Base-by-base conservation (phyloP, 92 coral and sea anemone species). In the Phenganax stokvisi region DNA sequence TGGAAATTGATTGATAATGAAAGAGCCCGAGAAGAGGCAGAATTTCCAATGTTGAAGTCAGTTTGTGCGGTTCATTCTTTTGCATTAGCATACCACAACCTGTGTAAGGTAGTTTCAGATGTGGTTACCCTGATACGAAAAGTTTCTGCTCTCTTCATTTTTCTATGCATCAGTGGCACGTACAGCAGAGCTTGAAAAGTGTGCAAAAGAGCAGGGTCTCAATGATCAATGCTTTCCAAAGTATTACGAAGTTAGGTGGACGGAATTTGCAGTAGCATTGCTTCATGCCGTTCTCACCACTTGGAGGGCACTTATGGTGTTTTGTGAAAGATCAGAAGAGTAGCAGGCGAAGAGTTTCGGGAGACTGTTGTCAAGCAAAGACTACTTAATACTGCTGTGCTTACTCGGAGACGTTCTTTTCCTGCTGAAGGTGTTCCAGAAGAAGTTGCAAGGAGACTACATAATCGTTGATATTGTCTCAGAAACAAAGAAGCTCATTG, bases 1-100 rank as follows among this genome's bases (percentile, higher is more conserved):
- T 60, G 74, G 74, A 69, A 69, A 69, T 69, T 69, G 74, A 69
- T 72, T 72, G 76, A 54, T 53, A 62, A 74, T 53, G 62, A 74
- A 74, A 74, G 79, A 54, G 60, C 61, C 28, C 56, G 54, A 72
- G 55, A 47, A 30, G 76, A 72, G 11, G 76, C 25, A 3, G 29
- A 6, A 12, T 74, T 74, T 20, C 79, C 59, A 53, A 53, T 74
- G 62, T 54, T 74, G 52, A 74, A 74, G 53, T 74, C 79, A 16
- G 79, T 74, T 51, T 74, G 79, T 74, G 79, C 79, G 10, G 79
- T 74, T 53, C 79, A 74, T 44, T 74, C 79, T 53, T 53, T 62
- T 54, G 79, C 79, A 17, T 16, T 53, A 16, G 79, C 79, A 16
- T 74, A 74, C 62, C 44, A 74, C 10, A 62, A 74, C 29, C 16